Evolutionary conservation across 2,113 vertebrate species (phyloP), one percentile per base, ranked within the genome.

Genomic region (Chloropsis cyanopogon): DNA sequence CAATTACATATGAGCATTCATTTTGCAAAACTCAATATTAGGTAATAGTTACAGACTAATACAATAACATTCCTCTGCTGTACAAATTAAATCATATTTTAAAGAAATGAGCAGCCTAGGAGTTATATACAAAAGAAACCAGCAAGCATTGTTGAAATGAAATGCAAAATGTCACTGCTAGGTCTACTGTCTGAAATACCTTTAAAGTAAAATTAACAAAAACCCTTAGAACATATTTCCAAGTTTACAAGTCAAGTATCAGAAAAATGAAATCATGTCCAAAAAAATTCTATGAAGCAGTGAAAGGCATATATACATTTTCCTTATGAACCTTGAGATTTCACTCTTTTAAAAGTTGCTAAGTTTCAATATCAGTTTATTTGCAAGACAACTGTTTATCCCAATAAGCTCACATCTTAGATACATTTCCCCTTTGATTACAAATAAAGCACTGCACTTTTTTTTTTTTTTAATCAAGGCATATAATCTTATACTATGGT

Each of bases 1-100:
- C 97, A 98, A 98, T 98, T 98, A 98, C 97, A 97, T 94, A 98
- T 93, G 96, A 97, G 97, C 97, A 98, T 97, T 98, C 98, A 96
- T 97, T 98, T 97, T 97, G 98, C 97, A 98, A 98, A 98, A 98
- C 96, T 98, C 97, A 98, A 96, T 97, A 98, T 98, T 97, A 98
- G 97, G 98, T 98, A 98, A 98, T 98, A 98, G 97, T 98, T 98
- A 98, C 97, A 98, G 98, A 98, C 98, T 98, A 98, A 98, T 98
- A 98, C 98, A 98, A 98, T 97, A 98, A 99, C 98, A 98, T 99
- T 99, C 98, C 98, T 98, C 98, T 97, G 98, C 98, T 99, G 98
- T 98, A 99, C 98, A 99, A 98, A 98, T 98, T 98, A 98, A 98
- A 98, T 98, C 98, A 98, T 98, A 97, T 98, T 98, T 98, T 98